These are phyloP conservation scores for Apis florea DNA, from an alignment of 1,140 invertebrate species.

Conservation along the genomic window DNA sequence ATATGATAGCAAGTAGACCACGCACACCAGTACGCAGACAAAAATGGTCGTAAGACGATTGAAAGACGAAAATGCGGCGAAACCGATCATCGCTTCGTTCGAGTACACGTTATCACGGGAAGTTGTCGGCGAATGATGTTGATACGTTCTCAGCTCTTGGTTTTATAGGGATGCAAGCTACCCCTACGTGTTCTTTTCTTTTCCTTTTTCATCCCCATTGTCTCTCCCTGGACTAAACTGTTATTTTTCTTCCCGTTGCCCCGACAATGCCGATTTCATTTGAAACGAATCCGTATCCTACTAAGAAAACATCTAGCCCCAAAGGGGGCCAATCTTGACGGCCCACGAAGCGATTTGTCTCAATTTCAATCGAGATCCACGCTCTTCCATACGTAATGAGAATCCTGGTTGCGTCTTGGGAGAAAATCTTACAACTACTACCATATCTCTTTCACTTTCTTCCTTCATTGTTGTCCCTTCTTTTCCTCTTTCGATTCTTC, in stretches of 20 bases:
- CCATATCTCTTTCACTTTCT: background rate
- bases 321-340: conserved; percentile 42
- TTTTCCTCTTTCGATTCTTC: background rate
- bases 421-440: background rate
- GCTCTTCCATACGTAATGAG: conserved; percentile 75
- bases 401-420: conserved; percentile 8
- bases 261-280: conserved; percentile 20
- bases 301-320: conserved; percentile 35
- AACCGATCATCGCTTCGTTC: conserved; percentile 39
- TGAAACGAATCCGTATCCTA: background rate
- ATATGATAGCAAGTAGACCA: conserved; percentile 53
- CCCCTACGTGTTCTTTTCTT: background rate
- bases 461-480: background rate
- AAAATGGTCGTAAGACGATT: background rate
- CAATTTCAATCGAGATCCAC: conserved; percentile 72
- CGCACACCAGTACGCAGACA: conserved; percentile 35
- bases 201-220: background rate
- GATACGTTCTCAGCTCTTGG: conserved; percentile 14
- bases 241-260: conserved; percentile 42
- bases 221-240: background rate
- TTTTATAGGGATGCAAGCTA: conserved; percentile 67
- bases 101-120: conserved; percentile 42
- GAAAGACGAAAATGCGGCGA: background rate
- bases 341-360: conserved; percentile 72
- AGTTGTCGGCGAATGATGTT: conserved; percentile 57